Base-by-base conservation (phyloP, 2,113 vertebrate genomes). In the Ammodytes dubius region DNA sequence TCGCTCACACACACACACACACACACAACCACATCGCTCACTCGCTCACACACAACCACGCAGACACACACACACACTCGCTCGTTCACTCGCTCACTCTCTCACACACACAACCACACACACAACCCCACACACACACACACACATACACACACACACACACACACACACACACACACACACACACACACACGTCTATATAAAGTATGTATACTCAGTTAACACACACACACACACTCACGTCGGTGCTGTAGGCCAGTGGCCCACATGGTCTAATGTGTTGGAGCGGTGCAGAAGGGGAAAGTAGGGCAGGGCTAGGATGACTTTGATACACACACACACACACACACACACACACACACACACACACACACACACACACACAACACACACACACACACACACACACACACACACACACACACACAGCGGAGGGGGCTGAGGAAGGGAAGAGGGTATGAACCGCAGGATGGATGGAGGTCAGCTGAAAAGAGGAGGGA, bases 251-350 rank as follows among this genome's bases (percentile, higher is more conserved):
- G 27, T 39, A 83, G 82, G 85, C 81, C 47, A 81, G 39, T 61
- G 65, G 71, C 68, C 74, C 63, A 77, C 87, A 74, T 83, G 73
- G 68, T 81, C 47, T 50, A 57, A 73, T 77, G 76, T 79, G 79
- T 60, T 73, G 39, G 47, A 78, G 83, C 61, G 17, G 54, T 4
- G 59, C 57, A 73, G 78, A 74, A 57, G 67, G 67, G 76, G 66
- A 91, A 94, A 93, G 89, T 93, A 89, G 93, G 89, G 50, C 56
- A 90, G 77, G 82, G 82, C 70, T 67, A 78, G 76, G 52, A 79
- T 83, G 83, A 84, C 83, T 91, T 86, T 89, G 86, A 91, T 88
- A 85, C 84, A n/a, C n/a, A n/a, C n/a, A n/a, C n/a, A n/a, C n/a
- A n/a, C n/a, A n/a, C n/a, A n/a, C n/a, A n/a, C n/a, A n/a, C n/a